Evolutionary conservation across 2,113 vertebrate genomes (phyloP), one percentile per base, ranked within the genome.

Genomic region (Eurypyga helias): DNA sequence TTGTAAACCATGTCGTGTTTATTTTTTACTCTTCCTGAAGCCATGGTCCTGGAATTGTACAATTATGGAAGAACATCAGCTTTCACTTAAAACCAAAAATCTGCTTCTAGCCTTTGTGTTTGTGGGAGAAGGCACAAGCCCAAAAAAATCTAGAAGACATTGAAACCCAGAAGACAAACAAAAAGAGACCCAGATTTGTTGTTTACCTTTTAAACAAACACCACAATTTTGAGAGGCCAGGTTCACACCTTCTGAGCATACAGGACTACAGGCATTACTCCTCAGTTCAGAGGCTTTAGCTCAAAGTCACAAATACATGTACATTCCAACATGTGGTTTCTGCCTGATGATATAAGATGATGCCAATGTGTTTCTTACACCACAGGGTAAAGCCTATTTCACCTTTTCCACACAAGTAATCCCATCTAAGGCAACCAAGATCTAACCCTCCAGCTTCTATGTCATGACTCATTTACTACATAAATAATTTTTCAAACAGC

Each of bases 1-100:
- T 61, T 65, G 49, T 20, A 88, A 91, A 78, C 29, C 29, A 28
- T 10, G 9, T 12, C 45, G 29, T 62, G 91, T 3, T 78, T 3
- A 1, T 6, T 81, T 89, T 94, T 57, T 9, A 55, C 45, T 85
- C 89, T 49, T 87, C 57, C 36, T 82, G 54, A 91, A 95, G 70
- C 49, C 62, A 41, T 36, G 25, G 25, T 49, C 62, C 75, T 90
- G 31, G 65, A 94, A 90, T 76, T 8, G 14, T 28, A 9, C 9
- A 49, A 75, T 76, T 85, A 90, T 6, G 4, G 31, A 51, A 87
- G 43, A 95, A 87, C 28, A 71, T 41, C 19, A 57, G 52, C 28
- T 93, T 94, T 79, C 34, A 79, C 28, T 82, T 94, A 45, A 71
- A 89, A 73, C 25, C 87, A 83, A 73, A 89, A 57, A n/a, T 26